Evolutionary conservation across 2,113 vertebrate species (phyloP).

Genomic region (Zosterops pallidus): DNA sequence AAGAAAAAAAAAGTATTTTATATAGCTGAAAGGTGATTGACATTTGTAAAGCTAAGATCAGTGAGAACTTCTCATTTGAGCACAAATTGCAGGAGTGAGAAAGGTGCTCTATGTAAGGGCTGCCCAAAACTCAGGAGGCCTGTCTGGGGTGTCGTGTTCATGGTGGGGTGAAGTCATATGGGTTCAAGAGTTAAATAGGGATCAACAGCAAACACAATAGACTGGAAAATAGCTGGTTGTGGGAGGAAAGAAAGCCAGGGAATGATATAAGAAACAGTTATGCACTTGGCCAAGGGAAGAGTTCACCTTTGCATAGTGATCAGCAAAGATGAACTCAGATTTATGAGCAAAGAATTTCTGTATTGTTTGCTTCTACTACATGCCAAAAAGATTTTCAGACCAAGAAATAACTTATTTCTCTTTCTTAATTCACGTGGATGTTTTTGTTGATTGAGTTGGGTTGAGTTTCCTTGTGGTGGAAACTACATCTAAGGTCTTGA

Average conservation of each 20-base stretch:
- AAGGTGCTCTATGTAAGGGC: accelerated
- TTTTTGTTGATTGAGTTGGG: background rate
- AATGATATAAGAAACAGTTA: accelerated
- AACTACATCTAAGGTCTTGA: background rate
- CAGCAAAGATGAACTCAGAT: background rate
- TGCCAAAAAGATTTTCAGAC: background rate
- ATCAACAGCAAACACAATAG: accelerated
- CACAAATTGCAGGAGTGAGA: background rate
- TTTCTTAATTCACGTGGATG: background rate
- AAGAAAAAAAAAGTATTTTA: background rate
- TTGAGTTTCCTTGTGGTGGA: background rate
- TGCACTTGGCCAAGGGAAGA: background rate
- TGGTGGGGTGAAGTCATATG: accelerated
- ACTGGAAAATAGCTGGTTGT: background rate
- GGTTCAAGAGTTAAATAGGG: background rate
- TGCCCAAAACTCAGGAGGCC: background rate
- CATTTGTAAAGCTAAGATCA: background rate
- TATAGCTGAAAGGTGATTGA: background rate
- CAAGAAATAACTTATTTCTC: background rate
- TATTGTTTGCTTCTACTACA: background rate
- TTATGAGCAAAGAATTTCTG: background rate
- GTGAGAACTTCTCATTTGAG: background rate
- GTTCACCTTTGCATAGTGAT: background rate
- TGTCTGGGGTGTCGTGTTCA: background rate
- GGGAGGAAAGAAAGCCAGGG: background rate